These are phyloP conservation scores for Anaspis maculata DNA, from an alignment of 2,888 invertebrate species.

Conservation along the genomic window DNA sequence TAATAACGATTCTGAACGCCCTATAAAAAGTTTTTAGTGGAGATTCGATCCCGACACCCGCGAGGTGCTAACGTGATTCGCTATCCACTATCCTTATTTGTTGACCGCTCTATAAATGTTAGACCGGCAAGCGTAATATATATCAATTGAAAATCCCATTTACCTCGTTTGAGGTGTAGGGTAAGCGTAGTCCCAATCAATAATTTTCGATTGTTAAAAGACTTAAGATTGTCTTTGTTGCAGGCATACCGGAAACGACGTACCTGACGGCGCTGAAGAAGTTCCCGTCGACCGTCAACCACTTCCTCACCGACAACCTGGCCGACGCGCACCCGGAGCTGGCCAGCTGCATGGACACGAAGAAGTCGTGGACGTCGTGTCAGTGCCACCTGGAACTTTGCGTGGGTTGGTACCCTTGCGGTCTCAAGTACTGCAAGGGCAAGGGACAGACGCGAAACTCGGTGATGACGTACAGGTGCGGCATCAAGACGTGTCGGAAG, in stretches of 20 bases:
- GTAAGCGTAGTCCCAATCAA: too few relatives aligned
- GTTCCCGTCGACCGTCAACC: conserved; percentile 49
- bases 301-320: conserved; percentile 22
- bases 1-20: too few relatives aligned
- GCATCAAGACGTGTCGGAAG: conserved; percentile 90
- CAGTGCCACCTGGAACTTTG: conserved; percentile 80
- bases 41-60: too few relatives aligned
- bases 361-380: conserved; percentile 65
- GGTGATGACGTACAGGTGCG: conserved; percentile 74
- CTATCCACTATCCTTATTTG: too few relatives aligned
- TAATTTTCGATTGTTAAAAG: too few relatives aligned
- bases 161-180: too few relatives aligned
- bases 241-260: conserved; percentile 66
- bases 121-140: too few relatives aligned
- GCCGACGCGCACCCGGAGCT: conserved; percentile 28
- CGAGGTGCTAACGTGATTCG: too few relatives aligned
- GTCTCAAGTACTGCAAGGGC: conserved; percentile 83
- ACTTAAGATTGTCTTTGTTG: conserved; percentile 14
- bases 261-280: conserved; percentile 63
- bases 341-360: conserved; percentile 56
- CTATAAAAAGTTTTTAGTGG: too few relatives aligned
- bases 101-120: too few relatives aligned
- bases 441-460: conserved; percentile 48
- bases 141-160: too few relatives aligned
- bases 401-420: conserved; percentile 94